Percentiles rank a stretch among this genome's conserved stretches.
phyloP scores from a whole-genome alignment of 2,113 vertebrate genomes.

The Dipodomys spectabilis region DNA sequence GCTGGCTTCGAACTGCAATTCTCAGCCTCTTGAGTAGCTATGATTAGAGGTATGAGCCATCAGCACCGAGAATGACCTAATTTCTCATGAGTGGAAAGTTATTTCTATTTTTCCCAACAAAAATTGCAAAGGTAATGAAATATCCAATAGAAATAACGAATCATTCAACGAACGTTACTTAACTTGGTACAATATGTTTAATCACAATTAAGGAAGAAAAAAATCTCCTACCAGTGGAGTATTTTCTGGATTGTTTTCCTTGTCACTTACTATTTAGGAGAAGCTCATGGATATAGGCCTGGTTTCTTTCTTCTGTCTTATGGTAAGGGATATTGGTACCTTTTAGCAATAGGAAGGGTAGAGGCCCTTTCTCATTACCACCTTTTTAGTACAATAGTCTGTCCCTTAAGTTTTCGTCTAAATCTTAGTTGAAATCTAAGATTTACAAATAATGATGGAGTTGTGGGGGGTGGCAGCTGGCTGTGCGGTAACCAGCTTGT shows the following conservation, averaged over 20 bases:
- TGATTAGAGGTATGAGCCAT: too few relatives aligned
- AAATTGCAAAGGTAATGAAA: background rate
- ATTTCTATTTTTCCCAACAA: background rate
- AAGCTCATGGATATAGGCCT: background rate
- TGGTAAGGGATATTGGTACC: background rate
- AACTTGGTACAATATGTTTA: background rate
- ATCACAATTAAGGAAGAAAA: background rate
- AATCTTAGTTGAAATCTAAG: background rate
- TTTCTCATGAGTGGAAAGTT: constrained; percentile 16
- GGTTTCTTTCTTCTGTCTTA: constrained; percentile 20
- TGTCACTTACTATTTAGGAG: background rate
- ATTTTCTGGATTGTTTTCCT: constrained; percentile 17
- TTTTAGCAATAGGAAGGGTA: background rate
- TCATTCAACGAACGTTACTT: background rate
- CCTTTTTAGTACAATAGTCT: background rate
- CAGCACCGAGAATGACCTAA: background rate
- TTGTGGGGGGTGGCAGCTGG: background rate
- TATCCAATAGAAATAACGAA: background rate
- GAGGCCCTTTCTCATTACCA: background rate
- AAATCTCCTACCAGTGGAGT: background rate
- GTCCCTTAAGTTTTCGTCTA: background rate
- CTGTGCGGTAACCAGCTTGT: background rate
- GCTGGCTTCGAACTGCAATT: too few relatives aligned
- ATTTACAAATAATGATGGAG: too few relatives aligned
- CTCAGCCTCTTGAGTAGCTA: too few relatives aligned